Percentiles rank a stretch among this genome's conserved stretches.
These are phyloP conservation scores for Agelastica alni DNA, from an alignment of 2,888 invertebrate genomes.

Conservation along the genomic window DNA sequence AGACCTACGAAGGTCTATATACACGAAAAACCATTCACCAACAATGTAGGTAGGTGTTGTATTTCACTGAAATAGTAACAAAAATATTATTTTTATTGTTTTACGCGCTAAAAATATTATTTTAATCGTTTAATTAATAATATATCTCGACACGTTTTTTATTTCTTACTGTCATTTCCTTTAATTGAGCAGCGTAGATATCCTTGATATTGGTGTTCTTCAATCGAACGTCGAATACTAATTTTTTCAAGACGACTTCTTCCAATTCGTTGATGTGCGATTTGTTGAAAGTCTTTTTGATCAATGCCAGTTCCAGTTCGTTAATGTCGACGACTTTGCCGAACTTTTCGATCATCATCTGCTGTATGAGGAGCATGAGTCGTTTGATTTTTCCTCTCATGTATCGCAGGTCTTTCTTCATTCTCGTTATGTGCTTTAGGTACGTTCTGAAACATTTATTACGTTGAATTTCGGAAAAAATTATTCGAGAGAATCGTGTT, in stretches of 20 bases:
- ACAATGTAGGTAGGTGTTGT: too few relatives aligned
- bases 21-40: too few relatives aligned
- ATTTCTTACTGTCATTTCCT: constrained; percentile 52
- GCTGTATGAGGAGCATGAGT: constrained; percentile 61
- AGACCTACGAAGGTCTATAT: too few relatives aligned
- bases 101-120: too few relatives aligned
- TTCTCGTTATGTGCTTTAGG: constrained; percentile 69
- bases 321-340: constrained; percentile 61
- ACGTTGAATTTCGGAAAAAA: too few relatives aligned
- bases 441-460: too few relatives aligned
- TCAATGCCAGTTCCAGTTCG: constrained; percentile 61
- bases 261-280: constrained; percentile 61
- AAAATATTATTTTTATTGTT: too few relatives aligned
- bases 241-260: constrained; percentile 61
- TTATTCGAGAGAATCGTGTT: too few relatives aligned
- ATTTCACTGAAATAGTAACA: too few relatives aligned
- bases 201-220: constrained; percentile 57
- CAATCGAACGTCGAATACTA: constrained; percentile 62
- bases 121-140: too few relatives aligned
- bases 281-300: constrained; percentile 59
- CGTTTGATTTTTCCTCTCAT: constrained; percentile 66
- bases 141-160: too few relatives aligned
- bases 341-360: constrained; percentile 63
- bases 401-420: constrained; percentile 70
- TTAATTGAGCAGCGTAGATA: constrained; percentile 57